These are phyloP conservation scores for Neosilurus hyrtlii DNA, from an alignment of 2,797 vertebrate species.

Conservation along the genomic window DNA sequence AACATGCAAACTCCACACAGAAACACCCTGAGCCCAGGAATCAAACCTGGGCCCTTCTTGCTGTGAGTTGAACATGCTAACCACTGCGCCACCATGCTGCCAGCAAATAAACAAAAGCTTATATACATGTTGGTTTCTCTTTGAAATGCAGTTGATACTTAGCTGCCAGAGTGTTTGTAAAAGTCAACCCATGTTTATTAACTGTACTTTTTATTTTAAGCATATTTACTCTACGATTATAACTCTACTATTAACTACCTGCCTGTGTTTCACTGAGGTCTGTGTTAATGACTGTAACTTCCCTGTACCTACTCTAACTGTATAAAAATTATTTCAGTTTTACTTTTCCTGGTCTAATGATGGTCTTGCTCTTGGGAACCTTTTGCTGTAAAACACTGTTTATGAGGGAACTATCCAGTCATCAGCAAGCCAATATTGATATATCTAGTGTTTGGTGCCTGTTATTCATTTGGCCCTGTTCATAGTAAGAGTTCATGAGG, in stretches of 20 bases:
- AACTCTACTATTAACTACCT: neutral
- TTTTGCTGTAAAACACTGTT: conserved; percentile 5
- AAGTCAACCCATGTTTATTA: neutral
- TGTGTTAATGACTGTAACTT: neutral
- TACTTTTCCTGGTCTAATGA: neutral
- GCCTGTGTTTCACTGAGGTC: neutral
- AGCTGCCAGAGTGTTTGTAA: no score
- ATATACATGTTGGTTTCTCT: neutral
- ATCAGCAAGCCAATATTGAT: conserved; percentile 53
- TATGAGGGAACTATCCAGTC: conserved; percentile 48
- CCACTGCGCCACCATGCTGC: no score
- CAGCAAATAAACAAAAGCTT: no score
- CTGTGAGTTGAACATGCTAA: no score
- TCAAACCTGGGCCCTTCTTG: no score
- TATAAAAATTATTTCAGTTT: neutral
- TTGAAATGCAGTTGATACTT: neutral
- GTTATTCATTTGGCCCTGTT: conserved; percentile 54
- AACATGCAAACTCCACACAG: no score
- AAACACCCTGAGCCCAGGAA: no score
- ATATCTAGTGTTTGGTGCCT: conserved; percentile 56
- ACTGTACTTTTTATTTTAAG: neutral
- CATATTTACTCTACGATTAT: neutral
- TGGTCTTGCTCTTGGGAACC: neutral
- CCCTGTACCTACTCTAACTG: neutral
- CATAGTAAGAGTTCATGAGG: conserved; percentile 35